Base-by-base conservation (phyloP, 1,140 invertebrate species). In the Cotesia vestalis region DNA sequence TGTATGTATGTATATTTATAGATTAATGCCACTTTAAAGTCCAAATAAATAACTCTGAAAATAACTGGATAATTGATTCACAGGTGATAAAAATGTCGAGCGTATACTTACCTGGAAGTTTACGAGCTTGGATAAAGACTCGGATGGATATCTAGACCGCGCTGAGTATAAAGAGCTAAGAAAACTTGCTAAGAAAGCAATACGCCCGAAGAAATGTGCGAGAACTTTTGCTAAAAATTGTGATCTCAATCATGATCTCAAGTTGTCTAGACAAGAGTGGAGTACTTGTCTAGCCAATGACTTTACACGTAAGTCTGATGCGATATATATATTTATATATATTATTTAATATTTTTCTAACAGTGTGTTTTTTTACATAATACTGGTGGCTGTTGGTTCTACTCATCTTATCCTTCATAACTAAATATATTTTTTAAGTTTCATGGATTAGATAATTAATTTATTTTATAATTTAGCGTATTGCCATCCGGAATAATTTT, bases 31-130 rank as follows among this genome's bases (percentile, higher is more conserved):
- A 20, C 55, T 55, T 55, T n/a, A 61, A 40, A 36, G 20, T 66
- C 8, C 66, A 71, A 34, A 71, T 59, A 46, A 35, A 3, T 27
- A 27, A 27, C 27, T 27, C 27, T 27, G 27, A 27, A 51, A 60
- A 66, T 70, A 64, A 55, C 69, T 38, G 5, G 66, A 6, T 63
- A 57, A 34, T 60, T 72, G n/a, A 53, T 73, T 52, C 4, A 40
- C 64, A 84, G 86, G 80, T 6, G 86, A 86, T 17, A 85, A 86
- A 64, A 84, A 86, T 51, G 78, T 82, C 5, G 83, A 84, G 38
- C 80, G 80, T 1, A 92, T 94, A 0, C 79, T 96, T 6, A 91
- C 93, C 59, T 98, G 96, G 96, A 97, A 98, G 83, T 98, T 97
- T 79, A 83, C 87, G 1, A 89, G 91, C 59, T 86, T 98, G 78